Evolutionary conservation across 2,113 vertebrate genomes (phyloP).

Genomic region (Arothron firmamentum): DNA sequence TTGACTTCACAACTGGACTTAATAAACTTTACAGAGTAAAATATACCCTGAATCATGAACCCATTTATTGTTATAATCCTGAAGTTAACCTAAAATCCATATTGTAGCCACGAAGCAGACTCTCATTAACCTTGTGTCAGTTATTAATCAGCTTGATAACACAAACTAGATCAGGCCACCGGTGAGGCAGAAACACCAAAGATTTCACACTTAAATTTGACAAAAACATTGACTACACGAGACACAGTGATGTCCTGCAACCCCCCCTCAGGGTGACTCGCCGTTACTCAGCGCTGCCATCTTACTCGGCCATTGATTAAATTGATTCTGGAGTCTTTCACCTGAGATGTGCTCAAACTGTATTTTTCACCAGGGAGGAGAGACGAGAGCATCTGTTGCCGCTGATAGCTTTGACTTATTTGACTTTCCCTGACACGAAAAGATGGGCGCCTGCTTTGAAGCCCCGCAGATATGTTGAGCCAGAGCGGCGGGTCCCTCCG

Average conservation of each 20-base stretch:
- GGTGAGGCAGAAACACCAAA: constrained; percentile 5
- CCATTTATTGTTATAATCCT: background rate
- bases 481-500: constrained; percentile 47
- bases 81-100: too few species aligned
- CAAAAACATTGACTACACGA: constrained; percentile 7
- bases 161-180: background rate
- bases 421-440: constrained; percentile 68
- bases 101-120: too few species aligned
- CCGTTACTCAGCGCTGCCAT: constrained; percentile 31
- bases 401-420: constrained; percentile 74
- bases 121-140: too few species aligned
- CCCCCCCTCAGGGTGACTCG: constrained; percentile 6
- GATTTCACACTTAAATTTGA: constrained; percentile 10
- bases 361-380: constrained; percentile 37
- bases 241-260: background rate
- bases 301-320: constrained; percentile 50
- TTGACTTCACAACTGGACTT: too few species aligned
- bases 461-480: constrained; percentile 50
- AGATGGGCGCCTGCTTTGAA: constrained; percentile 54
- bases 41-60: background rate
- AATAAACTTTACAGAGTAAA: too few species aligned
- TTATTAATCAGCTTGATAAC: too few species aligned
- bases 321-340: constrained; percentile 43
- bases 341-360: constrained; percentile 43
- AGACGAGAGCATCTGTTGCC: constrained; percentile 62